Conservation (phyloP, 2,888 invertebrate species). For the Sesamia inferens region DNA sequence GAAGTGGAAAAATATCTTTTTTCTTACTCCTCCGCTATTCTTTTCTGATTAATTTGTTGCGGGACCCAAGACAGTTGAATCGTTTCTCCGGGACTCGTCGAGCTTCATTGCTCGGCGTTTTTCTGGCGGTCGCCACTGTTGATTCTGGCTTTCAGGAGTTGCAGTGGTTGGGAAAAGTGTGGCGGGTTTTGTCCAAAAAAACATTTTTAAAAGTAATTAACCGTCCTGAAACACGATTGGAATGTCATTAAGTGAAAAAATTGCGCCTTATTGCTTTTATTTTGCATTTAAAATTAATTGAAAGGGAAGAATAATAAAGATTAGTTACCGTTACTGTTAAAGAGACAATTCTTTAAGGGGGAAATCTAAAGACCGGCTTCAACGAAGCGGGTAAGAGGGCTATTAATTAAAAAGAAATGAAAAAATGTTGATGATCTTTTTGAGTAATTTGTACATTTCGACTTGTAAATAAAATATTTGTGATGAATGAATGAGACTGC, state of each 20-base stretch:
- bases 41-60: too few relatives aligned
- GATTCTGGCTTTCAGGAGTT: too few relatives aligned
- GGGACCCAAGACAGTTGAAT: too few relatives aligned
- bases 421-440: constrained; percentile 29
- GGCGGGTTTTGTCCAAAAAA: too few relatives aligned
- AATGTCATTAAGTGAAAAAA: constrained; percentile 35
- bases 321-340: constrained; percentile 37
- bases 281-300: constrained; percentile 54
- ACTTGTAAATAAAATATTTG: constrained; percentile 9
- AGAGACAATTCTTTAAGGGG: constrained; percentile 34
- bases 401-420: constrained; percentile 33
- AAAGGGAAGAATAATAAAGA: constrained; percentile 43
- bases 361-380: constrained; percentile 38
- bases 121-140: too few relatives aligned
- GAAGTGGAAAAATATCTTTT: too few relatives aligned
- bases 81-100: too few relatives aligned
- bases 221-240: constrained; percentile 4
- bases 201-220: constrained; percentile 31
- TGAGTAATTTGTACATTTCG: constrained; percentile 42
- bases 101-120: too few relatives aligned
- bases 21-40: too few relatives aligned
- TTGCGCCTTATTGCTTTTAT: constrained; percentile 36
- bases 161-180: too few relatives aligned
- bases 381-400: constrained; percentile 1
- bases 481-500: neutral